phyloP scores from a whole-genome alignment of 2,797 vertebrate species.

The Chelidonichthys spinosus region DNA sequence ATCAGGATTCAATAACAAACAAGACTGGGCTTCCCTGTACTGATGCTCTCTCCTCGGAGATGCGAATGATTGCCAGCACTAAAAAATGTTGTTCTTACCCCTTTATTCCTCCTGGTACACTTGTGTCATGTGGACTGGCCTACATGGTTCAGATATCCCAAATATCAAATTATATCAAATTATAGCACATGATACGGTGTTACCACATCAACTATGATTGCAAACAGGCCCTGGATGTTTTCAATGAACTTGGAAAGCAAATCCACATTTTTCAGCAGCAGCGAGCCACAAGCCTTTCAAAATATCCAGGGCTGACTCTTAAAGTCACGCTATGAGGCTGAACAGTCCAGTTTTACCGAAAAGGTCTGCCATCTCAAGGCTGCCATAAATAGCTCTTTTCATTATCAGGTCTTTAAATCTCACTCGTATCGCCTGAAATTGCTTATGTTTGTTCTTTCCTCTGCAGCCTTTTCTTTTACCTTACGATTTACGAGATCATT shows the following conservation, averaged over 20 bases:
- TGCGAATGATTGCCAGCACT: constrained; percentile 16
- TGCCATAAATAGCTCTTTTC: constrained; percentile 31
- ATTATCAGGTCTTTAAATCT: constrained; percentile 56
- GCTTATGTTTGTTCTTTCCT: constrained; percentile 47
- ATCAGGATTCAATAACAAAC: constrained; percentile 28
- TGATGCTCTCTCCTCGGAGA: neutral
- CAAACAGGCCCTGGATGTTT: constrained; percentile 77
- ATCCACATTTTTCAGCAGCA: constrained; percentile 69
- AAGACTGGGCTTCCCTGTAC: constrained; percentile 16
- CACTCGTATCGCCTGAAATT: constrained; percentile 25
- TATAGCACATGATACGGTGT: constrained; percentile 52
- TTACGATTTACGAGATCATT: constrained; percentile 61
- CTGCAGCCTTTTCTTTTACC: constrained; percentile 51
- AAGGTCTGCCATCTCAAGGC: constrained; percentile 25
- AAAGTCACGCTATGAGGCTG: constrained; percentile 72
- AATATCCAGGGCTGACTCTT: constrained; percentile 59
- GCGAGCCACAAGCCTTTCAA: constrained; percentile 66
- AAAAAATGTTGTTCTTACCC: constrained; percentile 6
- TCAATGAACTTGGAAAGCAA: constrained; percentile 64
- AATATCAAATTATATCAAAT: constrained; percentile 58
- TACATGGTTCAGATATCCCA: constrained; percentile 44
- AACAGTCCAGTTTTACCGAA: neutral
- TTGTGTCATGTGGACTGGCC: constrained; percentile 18
- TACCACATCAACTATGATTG: constrained; percentile 69
- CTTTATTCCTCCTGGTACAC: constrained; percentile 6